Percentiles rank a stretch among this genome's conserved stretches.
Evolutionary conservation across 2,113 vertebrate species (phyloP).

Genomic region (Engraulis encrasicolus): DNA sequence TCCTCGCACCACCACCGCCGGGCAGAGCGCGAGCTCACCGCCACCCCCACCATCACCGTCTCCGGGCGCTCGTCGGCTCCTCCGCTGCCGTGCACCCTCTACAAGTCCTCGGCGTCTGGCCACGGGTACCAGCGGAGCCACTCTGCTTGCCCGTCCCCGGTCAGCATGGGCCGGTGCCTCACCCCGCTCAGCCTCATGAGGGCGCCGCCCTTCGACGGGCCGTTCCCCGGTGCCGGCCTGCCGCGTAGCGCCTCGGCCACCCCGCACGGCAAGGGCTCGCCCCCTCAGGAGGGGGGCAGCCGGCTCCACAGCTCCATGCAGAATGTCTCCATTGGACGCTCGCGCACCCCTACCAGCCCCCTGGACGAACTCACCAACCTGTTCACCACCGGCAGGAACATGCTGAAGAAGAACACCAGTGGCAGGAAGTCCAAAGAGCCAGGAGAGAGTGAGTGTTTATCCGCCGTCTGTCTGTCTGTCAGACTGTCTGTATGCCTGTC

Average conservation of each 20-base stretch:
- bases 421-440: slow-evolving; percentile 93
- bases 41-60: slow-evolving; percentile 85
- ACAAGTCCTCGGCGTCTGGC: slow-evolving; percentile 85
- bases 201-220: slow-evolving; percentile 89
- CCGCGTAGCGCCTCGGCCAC: slow-evolving; percentile 89
- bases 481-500: too few species aligned
- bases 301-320: slow-evolving; percentile 84
- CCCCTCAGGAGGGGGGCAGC: slow-evolving; percentile 83
- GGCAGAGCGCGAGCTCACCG: too few species aligned
- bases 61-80: slow-evolving; percentile 90
- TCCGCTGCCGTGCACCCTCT: slow-evolving; percentile 88
- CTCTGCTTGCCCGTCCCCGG: slow-evolving; percentile 93
- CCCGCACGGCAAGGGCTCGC: slow-evolving; percentile 85
- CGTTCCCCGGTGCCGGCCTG: slow-evolving; percentile 84
- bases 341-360: slow-evolving; percentile 94
- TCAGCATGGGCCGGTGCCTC: slow-evolving; percentile 94
- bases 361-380: slow-evolving; percentile 97
- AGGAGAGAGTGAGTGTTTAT: slow-evolving; percentile 94
- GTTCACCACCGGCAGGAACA: slow-evolving; percentile 94
- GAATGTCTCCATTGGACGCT: slow-evolving; percentile 83
- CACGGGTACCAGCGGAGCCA: slow-evolving; percentile 92
- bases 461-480: too few species aligned
- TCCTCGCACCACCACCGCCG: slow-evolving; percentile 80
- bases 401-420: slow-evolving; percentile 92
- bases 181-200: slow-evolving; percentile 97